Conservation (phyloP, 2,888 invertebrate species). For the Parnassius glacialis region DNA sequence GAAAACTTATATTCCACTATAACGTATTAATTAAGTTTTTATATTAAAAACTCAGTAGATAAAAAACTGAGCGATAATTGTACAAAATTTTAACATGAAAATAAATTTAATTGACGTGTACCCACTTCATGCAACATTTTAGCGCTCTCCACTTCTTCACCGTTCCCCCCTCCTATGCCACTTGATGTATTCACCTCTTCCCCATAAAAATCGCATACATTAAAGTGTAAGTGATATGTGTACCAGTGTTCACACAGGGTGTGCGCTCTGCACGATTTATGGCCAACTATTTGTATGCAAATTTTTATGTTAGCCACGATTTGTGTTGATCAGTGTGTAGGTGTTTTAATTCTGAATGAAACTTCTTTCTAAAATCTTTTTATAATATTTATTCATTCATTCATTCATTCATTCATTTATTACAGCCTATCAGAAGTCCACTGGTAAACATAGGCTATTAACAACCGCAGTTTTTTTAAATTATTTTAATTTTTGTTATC, state of each 20-base stretch:
- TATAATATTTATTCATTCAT: background rate
- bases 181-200: constrained; percentile 48
- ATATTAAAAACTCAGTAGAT: background rate
- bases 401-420: background rate
- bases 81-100: background rate
- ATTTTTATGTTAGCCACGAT: constrained; percentile 31
- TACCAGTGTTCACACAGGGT: constrained; percentile 33
- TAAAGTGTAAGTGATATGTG: constrained; percentile 47
- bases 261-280: constrained; percentile 34
- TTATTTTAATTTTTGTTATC: too few species aligned
- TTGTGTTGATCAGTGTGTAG: constrained; percentile 26
- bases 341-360: constrained; percentile 3
- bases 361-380: background rate
- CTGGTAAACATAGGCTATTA: too few species aligned
- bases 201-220: constrained; percentile 53
- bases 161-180: constrained; percentile 30
- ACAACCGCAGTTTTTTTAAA: too few species aligned
- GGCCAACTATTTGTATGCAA: constrained; percentile 39
- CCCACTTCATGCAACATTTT: constrained; percentile 18
- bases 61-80: background rate
- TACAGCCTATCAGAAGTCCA: background rate
- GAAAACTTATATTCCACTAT: too few species aligned
- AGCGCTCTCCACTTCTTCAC: constrained; percentile 22
- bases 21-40: background rate
- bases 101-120: background rate